These are phyloP conservation scores for Hypomecis punctinalis DNA, from an alignment of 2,888 invertebrate genomes.

Conservation along the genomic window DNA sequence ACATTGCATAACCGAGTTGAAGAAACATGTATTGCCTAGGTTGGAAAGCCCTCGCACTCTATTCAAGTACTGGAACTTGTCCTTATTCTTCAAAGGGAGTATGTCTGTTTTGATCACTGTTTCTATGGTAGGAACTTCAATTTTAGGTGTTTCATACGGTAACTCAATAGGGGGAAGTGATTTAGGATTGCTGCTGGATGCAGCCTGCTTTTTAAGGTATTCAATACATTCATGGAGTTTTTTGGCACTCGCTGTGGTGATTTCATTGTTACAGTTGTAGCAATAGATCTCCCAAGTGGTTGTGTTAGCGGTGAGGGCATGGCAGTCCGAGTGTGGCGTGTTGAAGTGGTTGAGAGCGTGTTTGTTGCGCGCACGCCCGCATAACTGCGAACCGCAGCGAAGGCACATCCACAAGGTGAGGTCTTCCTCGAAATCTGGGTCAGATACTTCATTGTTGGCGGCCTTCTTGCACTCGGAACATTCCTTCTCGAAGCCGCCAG, in stretches of 20 bases:
- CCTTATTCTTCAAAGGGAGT: slow-evolving; percentile 51
- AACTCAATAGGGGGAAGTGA: slow-evolving; percentile 71
- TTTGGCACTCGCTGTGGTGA: slow-evolving; percentile 85
- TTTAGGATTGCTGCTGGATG: slow-evolving; percentile 58
- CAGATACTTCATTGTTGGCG: slow-evolving; percentile 67
- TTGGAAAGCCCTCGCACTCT: slow-evolving; percentile 93
- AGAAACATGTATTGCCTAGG: slow-evolving; percentile 98
- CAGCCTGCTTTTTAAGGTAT: slow-evolving; percentile 86
- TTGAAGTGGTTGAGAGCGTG: slow-evolving; percentile 91
- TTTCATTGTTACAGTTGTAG: slow-evolving; percentile 90
- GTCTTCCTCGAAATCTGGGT: slow-evolving; percentile 81
- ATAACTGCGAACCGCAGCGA: slow-evolving; percentile 91
- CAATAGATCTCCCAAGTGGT: slow-evolving; percentile 91
- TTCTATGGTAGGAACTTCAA: slow-evolving; percentile 61
- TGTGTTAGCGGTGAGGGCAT: slow-evolving; percentile 90
- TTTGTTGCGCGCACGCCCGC: slow-evolving; percentile 87
- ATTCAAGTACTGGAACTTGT: slow-evolving; percentile 73
- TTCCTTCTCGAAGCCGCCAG: slow-evolving; percentile 80
- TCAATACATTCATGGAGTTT: slow-evolving; percentile 91
- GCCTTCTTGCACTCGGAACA: slow-evolving; percentile 86
- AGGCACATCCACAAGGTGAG: slow-evolving; percentile 91
- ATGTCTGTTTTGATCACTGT: slow-evolving; percentile 55
- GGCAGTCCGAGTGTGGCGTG: slow-evolving; percentile 90
- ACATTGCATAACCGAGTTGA: slow-evolving; percentile 98
- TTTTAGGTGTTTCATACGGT: slow-evolving; percentile 60